Evolutionary conservation across 2,888 invertebrate species (phyloP).

Genomic region (Thymelicus acteon): DNA sequence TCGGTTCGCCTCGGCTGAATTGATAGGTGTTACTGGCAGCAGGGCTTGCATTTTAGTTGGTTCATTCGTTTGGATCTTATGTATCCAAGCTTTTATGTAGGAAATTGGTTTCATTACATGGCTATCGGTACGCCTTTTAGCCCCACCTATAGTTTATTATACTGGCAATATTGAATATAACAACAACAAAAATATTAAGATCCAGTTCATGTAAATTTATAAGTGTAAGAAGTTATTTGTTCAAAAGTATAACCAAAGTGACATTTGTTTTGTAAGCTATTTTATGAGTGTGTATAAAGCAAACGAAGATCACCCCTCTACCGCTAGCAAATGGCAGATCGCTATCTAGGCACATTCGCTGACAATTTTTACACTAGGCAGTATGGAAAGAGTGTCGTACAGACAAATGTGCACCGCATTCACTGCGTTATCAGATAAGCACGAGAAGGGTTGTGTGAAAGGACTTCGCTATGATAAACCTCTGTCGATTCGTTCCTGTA

Average conservation of each 20-base stretch:
- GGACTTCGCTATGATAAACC: slow-evolving; percentile 71
- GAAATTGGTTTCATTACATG: slow-evolving; percentile 35
- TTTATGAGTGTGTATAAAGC: slow-evolving; percentile 13
- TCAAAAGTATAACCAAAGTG: background rate
- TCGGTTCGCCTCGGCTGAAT: slow-evolving; percentile 67
- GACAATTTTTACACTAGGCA: slow-evolving; percentile 81
- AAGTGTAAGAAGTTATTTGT: background rate
- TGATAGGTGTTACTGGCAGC: slow-evolving; percentile 71
- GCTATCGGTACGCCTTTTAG: slow-evolving; percentile 27
- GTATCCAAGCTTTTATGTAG: slow-evolving; percentile 42
- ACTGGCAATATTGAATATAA: slow-evolving; percentile 18
- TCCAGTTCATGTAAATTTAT: too few relatives aligned
- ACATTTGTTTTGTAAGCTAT: background rate
- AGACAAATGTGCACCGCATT: slow-evolving; percentile 81
- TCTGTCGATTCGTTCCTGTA: slow-evolving; percentile 77
- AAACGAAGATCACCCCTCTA: slow-evolving; percentile 42
- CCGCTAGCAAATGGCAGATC: slow-evolving; percentile 73
- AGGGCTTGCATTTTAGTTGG: slow-evolving; percentile 57
- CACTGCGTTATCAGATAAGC: slow-evolving; percentile 79
- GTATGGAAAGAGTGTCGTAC: slow-evolving; percentile 73
- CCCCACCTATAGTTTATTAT: slow-evolving; percentile 25
- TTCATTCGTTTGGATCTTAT: slow-evolving; percentile 51
- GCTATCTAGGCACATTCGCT: slow-evolving; percentile 77
- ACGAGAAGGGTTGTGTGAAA: slow-evolving; percentile 77
- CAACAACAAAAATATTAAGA: background rate